Evolutionary conservation across 2,113 vertebrate genomes (phyloP).

Genomic region (Aix galericulata): DNA sequence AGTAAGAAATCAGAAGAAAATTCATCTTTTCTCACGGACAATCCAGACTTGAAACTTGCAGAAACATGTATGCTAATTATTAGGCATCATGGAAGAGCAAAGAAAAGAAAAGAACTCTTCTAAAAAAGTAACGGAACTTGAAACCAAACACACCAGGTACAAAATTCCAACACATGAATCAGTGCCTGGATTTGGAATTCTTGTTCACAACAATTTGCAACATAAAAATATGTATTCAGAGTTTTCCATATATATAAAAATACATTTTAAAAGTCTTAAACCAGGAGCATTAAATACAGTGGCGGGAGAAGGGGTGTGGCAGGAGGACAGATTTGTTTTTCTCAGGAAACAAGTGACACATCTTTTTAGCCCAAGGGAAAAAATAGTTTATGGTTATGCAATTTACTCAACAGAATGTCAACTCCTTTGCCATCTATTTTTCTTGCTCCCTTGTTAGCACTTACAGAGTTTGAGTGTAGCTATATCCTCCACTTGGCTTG

Average conservation of each 20-base stretch:
- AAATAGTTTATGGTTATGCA: not conserved
- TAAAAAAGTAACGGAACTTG: not conserved
- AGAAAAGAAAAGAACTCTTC: not conserved
- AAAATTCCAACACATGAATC: not conserved
- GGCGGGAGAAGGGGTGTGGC: not conserved
- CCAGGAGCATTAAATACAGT: not conserved
- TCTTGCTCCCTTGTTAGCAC: not conserved
- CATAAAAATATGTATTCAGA: rapidly evolving
- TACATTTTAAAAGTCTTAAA: not conserved
- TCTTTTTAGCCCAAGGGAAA: not conserved
- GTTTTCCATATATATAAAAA: not conserved
- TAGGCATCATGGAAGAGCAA: not conserved
- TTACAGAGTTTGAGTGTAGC: not conserved
- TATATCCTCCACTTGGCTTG: not conserved
- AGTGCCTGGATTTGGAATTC: not conserved
- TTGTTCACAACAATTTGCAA: not conserved
- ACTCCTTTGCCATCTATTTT: not conserved
- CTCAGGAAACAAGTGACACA: not conserved
- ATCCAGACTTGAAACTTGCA: not conserved
- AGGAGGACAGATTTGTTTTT: not conserved
- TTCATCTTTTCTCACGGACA: not conserved
- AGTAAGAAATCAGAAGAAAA: not conserved
- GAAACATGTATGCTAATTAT: not conserved
- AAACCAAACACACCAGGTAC: not conserved
- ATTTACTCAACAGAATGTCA: not conserved